phyloP scores from a whole-genome alignment of 2,797 vertebrate species.

The Pelodytes ibericus region DNA sequence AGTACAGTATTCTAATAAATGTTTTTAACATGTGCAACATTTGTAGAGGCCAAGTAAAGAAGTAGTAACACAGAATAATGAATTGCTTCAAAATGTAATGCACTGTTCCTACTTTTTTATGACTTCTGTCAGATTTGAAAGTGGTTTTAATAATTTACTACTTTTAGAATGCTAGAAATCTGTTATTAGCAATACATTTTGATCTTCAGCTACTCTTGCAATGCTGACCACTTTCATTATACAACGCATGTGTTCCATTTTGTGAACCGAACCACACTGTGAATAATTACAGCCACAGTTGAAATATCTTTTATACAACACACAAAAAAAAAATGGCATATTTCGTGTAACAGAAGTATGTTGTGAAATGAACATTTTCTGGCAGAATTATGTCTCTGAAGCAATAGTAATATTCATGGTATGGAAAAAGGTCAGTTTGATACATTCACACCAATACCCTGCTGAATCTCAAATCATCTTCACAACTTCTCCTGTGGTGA shows the following conservation, averaged over 20 bases:
- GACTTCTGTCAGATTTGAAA: constrained; percentile 39
- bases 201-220: constrained; percentile 47
- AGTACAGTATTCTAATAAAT: too few species aligned
- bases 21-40: not conserved
- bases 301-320: constrained; percentile 41
- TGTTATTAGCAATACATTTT: constrained; percentile 58
- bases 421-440: constrained; percentile 10
- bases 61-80: constrained; percentile 35
- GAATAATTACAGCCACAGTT: constrained; percentile 44
- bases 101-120: constrained; percentile 40
- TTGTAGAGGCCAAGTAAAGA: not conserved
- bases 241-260: constrained; percentile 49
- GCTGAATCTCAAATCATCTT: not conserved
- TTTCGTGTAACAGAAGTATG: constrained; percentile 40
- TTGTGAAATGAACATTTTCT: constrained; percentile 31
- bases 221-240: constrained; percentile 46
- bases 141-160: constrained; percentile 38
- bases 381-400: constrained; percentile 2
- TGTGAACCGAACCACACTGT: constrained; percentile 46
- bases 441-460: not conserved
- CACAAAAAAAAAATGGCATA: constrained; percentile 40
- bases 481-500: constrained; percentile 5
- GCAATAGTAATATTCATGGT: not conserved
- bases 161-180: constrained; percentile 56
- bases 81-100: constrained; percentile 41